Evolutionary conservation across 2,888 invertebrate genomes (phyloP), one percentile per base, ranked within the genome.

Genomic region (Tuberolachnus salignus): DNA sequence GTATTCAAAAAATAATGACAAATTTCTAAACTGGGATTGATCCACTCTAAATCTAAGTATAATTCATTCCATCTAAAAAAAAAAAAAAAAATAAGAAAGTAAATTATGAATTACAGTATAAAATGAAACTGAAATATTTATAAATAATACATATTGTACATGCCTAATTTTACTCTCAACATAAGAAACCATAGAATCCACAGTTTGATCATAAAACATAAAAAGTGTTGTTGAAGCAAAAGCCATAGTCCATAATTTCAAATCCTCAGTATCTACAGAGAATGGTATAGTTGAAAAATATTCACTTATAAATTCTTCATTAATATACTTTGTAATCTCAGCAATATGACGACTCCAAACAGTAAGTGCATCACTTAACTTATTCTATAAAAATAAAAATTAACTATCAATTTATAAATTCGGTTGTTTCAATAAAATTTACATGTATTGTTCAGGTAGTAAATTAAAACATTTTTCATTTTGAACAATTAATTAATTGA

Each of bases 271-370:
- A 80, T 71, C 49, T 11, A 81, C 78, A 53, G 81, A 80, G 8
- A 72, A 69, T 6, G 81, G 57, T 81, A 82, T 80, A 78, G 75
- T 21, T 84, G 75, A 78, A 78, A 78, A 78, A 69, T 81, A 81
- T 46, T 80, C 61, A 16, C 57, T n/a, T 73, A 78, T 82, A 49
- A 81, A 82, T 23, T 83, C 83, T 8, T 81, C 72, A 19, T 84
- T 83, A 49, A 86, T 66, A 23, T 82, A 46, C 21, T 82, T 81
- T 10, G 82, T 81, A 46, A 86, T 83, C 67, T 83, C 83, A 46
- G 84, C 81, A 53, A 84, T 82, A 81, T 86, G 86, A 53, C 86
- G 84, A 3, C 83, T 83, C 86, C 86, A 86, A 51, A 86, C 83
- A 59, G 85, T 83, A 23, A 84, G 83, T 2, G 85, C 84, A 81